Base-by-base conservation (phyloP, 2,797 vertebrate genomes). In the Acipenser oxyrinchus region DNA sequence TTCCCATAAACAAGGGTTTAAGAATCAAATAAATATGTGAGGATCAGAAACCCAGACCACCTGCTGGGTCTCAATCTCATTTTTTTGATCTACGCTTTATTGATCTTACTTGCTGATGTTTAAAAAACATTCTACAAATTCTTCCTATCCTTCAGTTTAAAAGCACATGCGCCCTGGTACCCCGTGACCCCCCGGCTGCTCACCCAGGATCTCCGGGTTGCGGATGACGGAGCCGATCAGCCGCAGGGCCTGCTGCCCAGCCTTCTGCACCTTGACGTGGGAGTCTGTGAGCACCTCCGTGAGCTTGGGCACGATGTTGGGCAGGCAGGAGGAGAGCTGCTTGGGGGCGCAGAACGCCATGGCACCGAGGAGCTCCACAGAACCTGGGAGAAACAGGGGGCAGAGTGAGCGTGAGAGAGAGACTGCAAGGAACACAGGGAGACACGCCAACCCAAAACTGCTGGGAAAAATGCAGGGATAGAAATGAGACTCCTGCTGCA, bases 261-360 rank as follows among this genome's bases (percentile, higher is more conserved):
- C 97, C 68, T 97, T 98, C 87, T 99, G 97, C 76, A 99, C 97
- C 85, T 99, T 99, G 67, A 99, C 95, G 0, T 99, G 97, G 8
- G 97, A 99, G 82, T 99, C 97, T 0, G 97, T 99, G 71, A 99
- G 89, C 79, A 99, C 96, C 78, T 98, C 96, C 0, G 97, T 99
- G 68, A 99, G 91, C 75, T 99, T 99, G 64, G 97, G 97, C 76
- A 99, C 97, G 0, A 99, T 99, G 82, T 92, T 99, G 73, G 97
- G 97, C 66, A 99, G 86, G 71, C 96, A 99, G 70, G 96, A 98
- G 0, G 97, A 99, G 67, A 99, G 81, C 77, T 99, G 97, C 75
- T 99, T 99, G 55, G 97, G 96, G 10, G 97, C 96, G 66, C 97
- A 99, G 82, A 89, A 99, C 0, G 96, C 97, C 96, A 99, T 99